Percentiles rank a stretch among this genome's conserved stretches.
Conservation (phyloP, 2,113 vertebrate genomes). For the Anolis carolinensis region DNA sequence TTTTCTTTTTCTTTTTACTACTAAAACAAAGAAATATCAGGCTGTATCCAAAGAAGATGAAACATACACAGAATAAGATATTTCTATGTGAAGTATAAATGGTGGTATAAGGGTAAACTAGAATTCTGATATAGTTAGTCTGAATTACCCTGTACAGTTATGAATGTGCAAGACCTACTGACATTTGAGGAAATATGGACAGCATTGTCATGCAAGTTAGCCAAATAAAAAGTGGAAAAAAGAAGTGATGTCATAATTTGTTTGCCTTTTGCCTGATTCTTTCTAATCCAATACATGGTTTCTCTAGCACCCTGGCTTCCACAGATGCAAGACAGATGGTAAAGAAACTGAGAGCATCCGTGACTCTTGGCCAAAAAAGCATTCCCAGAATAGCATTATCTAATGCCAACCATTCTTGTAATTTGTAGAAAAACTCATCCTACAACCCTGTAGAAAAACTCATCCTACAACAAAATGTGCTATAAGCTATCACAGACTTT, state of each 20-base stretch:
- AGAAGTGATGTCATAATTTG: background rate
- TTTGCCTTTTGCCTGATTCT: background rate
- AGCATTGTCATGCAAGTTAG: background rate
- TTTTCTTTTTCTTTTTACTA: background rate
- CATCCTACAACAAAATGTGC: too few species aligned
- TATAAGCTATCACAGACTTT: background rate
- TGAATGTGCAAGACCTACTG: background rate
- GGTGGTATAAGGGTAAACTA: background rate
- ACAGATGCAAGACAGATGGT: conserved; percentile 3
- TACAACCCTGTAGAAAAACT: background rate
- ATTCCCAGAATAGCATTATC: background rate
- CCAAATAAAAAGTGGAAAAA: background rate
- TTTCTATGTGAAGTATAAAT: too few species aligned
- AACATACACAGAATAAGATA: background rate
- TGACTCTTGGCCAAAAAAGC: background rate
- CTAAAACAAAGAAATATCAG: background rate
- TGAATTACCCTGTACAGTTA: too few species aligned
- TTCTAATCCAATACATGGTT: background rate
- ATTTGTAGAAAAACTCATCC: background rate
- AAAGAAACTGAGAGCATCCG: background rate
- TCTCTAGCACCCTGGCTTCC: background rate
- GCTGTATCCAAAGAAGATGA: background rate
- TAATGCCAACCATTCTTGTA: background rate
- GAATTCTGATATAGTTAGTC: too few species aligned
- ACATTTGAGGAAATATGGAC: background rate